Conservation (phyloP, 2,888 invertebrate genomes). For the Slavum lentiscoides region DNA sequence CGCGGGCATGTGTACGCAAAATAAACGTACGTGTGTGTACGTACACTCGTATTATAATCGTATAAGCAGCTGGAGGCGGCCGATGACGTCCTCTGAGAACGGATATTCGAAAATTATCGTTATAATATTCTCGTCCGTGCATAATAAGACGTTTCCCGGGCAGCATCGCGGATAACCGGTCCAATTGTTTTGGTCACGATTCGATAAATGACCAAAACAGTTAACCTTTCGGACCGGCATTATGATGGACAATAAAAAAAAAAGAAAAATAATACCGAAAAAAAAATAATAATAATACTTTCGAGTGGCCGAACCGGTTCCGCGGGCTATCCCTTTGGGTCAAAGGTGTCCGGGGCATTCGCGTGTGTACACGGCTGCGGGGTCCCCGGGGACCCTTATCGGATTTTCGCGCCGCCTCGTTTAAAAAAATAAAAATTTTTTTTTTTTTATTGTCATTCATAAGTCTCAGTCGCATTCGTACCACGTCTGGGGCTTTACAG, state of each 20-base stretch:
- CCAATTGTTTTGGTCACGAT: constrained; percentile 53
- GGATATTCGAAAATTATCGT: constrained; percentile 42
- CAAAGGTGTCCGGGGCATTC: constrained; percentile 42
- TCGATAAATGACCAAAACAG: constrained; percentile 51
- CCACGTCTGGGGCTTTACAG: not conserved
- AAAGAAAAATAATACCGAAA: constrained; percentile 18
- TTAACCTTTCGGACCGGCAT: constrained; percentile 33
- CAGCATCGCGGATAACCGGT: constrained; percentile 36
- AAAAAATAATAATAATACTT: constrained; percentile 25
- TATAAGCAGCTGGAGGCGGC: too few relatives aligned
- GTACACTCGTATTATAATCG: too few relatives aligned
- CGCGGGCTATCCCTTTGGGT: constrained; percentile 18
- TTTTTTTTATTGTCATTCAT: constrained; percentile 47
- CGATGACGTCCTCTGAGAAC: constrained; percentile 38
- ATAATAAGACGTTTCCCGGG: constrained; percentile 41
- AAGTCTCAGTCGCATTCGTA: constrained; percentile 8
- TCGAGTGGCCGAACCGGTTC: constrained; percentile 50
- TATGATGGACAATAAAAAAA: not conserved
- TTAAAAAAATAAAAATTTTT: constrained; percentile 1
- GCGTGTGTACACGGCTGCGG: constrained; percentile 13
- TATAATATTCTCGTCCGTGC: constrained; percentile 35
- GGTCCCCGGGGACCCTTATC: constrained; percentile 34
- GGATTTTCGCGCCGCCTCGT: constrained; percentile 44
- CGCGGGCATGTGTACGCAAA: not conserved
- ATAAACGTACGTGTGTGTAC: too few relatives aligned